A percentile compares a stretch with the other conserved stretches of the same genome.
Evolutionary conservation across 2,113 vertebrate species (phyloP).

Genomic region (Scophthalmus maximus): DNA sequence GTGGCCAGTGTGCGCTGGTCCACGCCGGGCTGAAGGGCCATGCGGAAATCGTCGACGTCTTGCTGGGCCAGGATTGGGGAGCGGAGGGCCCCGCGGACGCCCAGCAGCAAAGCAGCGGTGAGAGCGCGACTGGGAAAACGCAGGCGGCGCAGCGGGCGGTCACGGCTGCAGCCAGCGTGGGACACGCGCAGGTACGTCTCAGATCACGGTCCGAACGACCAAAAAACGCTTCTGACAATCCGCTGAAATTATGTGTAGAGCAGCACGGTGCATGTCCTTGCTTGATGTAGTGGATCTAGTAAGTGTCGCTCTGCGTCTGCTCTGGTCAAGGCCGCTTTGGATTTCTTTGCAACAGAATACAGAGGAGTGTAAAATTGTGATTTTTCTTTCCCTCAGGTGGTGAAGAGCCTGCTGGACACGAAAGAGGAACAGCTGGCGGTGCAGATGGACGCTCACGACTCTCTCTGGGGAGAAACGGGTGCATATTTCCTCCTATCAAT

Average conservation of each 20-base stretch:
- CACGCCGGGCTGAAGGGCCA: constrained; percentile 93
- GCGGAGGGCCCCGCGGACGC: constrained; percentile 64
- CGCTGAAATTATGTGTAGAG: constrained; percentile 19
- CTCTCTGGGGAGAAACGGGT: constrained; percentile 99
- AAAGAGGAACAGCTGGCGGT: constrained; percentile 85
- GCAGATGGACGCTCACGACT: constrained; percentile 91
- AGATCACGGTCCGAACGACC: constrained; percentile 12
- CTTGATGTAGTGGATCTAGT: constrained; percentile 33
- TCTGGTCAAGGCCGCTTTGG: constrained; percentile 42
- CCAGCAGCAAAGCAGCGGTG: constrained; percentile 71
- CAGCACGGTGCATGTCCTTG: constrained; percentile 3
- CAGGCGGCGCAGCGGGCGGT: constrained; percentile 89
- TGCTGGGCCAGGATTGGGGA: constrained; percentile 87
- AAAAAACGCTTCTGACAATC: background rate
- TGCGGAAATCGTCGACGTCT: constrained; percentile 84
- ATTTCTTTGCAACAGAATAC: constrained; percentile 31
- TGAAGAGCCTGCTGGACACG: constrained; percentile 87
- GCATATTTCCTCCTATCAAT: constrained; percentile 70
- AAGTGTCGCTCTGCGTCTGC: constrained; percentile 35
- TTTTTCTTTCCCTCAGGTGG: constrained; percentile 84
- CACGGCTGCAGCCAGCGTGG: constrained; percentile 93
- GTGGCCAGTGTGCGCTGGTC: constrained; percentile 92
- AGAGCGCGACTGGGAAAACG: constrained; percentile 52
- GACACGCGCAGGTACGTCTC: constrained; percentile 87
- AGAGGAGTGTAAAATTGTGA: constrained; percentile 63